Evolutionary conservation across 2,888 invertebrate species (phyloP).

Genomic region (Dicranocentrus wangi): DNA sequence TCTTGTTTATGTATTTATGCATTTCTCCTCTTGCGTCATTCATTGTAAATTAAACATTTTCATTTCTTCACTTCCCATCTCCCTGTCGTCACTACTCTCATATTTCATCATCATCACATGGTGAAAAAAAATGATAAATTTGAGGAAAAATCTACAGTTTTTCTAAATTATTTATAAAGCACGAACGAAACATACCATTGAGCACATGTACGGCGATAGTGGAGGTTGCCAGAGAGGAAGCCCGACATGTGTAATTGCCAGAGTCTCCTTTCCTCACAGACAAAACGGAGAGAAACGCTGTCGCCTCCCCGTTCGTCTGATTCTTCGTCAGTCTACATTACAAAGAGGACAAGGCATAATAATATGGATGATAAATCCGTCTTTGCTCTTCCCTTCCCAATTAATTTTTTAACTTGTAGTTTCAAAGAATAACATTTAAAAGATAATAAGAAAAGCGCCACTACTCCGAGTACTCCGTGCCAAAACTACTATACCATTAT

Average conservation of each 20-base stretch:
- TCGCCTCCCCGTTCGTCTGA: constrained; percentile 69
- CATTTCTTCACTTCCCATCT: constrained; percentile 9
- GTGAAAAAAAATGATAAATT: neutral
- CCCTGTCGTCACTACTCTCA: constrained; percentile 15
- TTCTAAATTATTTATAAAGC: neutral
- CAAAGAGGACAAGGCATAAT: constrained; percentile 17
- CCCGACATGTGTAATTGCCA: constrained; percentile 80
- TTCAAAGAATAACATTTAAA: no score
- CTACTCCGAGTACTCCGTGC: no score
- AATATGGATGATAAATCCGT: neutral
- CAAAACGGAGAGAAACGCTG: constrained; percentile 70
- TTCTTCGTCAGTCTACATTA: constrained; percentile 69
- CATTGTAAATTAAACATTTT: constrained; percentile 24
- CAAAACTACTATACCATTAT: no score
- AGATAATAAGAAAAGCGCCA: no score
- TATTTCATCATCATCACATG: constrained; percentile 12
- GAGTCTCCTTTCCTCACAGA: constrained; percentile 78
- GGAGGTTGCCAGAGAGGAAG: constrained; percentile 77
- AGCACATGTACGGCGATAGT: constrained; percentile 80
- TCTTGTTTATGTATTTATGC: constrained; percentile 22
- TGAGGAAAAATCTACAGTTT: neutral
- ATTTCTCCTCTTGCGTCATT: constrained; percentile 7
- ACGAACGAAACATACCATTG: constrained; percentile 77
- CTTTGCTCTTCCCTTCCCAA: neutral
- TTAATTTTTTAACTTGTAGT: no score